These are phyloP conservation scores for Typhlichthys subterraneus DNA, from an alignment of 2,797 vertebrate genomes.

Conservation along the genomic window DNA sequence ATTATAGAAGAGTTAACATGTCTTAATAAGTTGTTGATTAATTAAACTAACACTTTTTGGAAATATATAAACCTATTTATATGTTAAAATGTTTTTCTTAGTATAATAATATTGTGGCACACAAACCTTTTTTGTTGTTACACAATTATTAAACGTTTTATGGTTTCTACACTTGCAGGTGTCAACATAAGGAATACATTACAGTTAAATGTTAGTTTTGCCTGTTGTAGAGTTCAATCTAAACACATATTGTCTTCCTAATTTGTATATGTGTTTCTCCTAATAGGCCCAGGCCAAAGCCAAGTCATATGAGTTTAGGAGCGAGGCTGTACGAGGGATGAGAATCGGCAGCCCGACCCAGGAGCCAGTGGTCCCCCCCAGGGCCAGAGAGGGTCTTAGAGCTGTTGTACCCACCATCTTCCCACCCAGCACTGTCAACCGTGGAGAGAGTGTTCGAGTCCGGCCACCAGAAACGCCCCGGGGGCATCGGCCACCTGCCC, in stretches of 20 bases:
- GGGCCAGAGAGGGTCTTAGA: constrained; percentile 90
- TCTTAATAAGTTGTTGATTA: no score
- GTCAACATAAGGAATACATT: no score
- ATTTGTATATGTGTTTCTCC: constrained; percentile 12
- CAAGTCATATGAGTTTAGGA: constrained; percentile 92
- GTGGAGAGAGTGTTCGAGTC: constrained; percentile 77
- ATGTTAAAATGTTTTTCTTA: no score
- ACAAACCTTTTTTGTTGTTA: no score
- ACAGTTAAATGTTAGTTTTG: no score
- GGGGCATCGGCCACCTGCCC: constrained; percentile 57
- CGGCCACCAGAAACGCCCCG: constrained; percentile 74
- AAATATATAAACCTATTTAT: no score
- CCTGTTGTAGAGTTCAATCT: background rate
- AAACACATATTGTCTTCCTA: background rate
- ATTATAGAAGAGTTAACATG: no score
- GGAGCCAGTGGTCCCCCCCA: constrained; percentile 83
- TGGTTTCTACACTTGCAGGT: no score
- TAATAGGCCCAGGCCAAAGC: constrained; percentile 90
- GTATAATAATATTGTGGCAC: no score
- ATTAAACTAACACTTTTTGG: no score
- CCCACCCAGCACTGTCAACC: constrained; percentile 82
- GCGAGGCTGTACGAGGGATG: constrained; percentile 85
- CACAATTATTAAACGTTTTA: no score
- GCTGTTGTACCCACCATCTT: constrained; percentile 88
- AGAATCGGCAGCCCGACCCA: constrained; percentile 84